Base-by-base conservation (phyloP, 2,888 invertebrate species). In the Brachycybe producta region DNA sequence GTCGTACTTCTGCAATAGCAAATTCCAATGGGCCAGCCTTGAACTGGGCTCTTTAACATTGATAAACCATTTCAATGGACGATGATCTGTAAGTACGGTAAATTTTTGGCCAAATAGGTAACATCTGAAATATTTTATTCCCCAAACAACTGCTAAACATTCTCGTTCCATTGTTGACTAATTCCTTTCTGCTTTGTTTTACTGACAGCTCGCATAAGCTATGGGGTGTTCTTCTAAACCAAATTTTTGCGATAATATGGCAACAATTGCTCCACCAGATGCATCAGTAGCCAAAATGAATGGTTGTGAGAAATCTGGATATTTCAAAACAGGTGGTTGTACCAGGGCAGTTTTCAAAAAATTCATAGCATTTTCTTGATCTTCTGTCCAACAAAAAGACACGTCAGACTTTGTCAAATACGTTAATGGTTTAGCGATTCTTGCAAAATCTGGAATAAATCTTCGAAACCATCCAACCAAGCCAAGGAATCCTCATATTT, bases 111-210 rank as follows among this genome's bases (percentile, higher is more conserved):
- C 32, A 32, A 11, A 13, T 32, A 32, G 13, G 13, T 32, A 32
- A 32, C 32, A 32, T 11, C n/a, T 32, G n/a, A 45, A 45, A 35
- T 45, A 35, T 1, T 1, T 23, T 5, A 45, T 28, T 21, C 34
- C 45, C 19, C 30, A 45, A 1, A 45, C 19, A 3, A 32, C 30
- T 4, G 40, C 48, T 5, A 48, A 17, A 1, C 30, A 19, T 19
- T 48, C 48, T 23, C 30, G 39, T 40, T 48, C 21, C 2, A 17
- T 40, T n/a, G 39, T 39, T 1, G 49, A 30, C 21, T 49, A 49
- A 5, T 49, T 49, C 1, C 13, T 19, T 24, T 49, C 41, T 8
- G 49, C n/a, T 1, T 27, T 5, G 11, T 21, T 41, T 1, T 41
- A 17, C n/a, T 49, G 40, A 1, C 41, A 13, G 11, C 35, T 45